A percentile compares a stretch with the other conserved stretches of the same genome.
Conservation (phyloP, 2,888 invertebrate genomes). For the Chaetogeoica ovagalla region DNA sequence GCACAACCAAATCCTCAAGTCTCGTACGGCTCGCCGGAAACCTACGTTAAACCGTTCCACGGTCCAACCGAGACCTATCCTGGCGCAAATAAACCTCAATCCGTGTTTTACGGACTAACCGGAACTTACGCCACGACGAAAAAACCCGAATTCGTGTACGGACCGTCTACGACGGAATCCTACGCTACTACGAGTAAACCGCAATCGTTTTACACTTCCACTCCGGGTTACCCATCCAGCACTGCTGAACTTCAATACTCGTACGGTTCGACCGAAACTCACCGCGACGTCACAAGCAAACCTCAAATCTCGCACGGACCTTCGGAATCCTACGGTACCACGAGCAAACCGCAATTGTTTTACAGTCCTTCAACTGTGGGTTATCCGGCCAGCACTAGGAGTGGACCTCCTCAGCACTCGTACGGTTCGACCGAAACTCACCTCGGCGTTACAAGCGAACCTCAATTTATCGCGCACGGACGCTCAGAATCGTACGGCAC, state of each 20-base stretch:
- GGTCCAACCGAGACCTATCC: not conserved
- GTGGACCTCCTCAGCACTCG: not conserved
- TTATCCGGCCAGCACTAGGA: not conserved
- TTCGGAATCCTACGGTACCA: constrained; percentile 9
- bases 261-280: constrained; percentile 12
- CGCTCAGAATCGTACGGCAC: not conserved
- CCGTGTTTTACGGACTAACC: not conserved
- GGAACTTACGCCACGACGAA: not conserved
- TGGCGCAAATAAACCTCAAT: constrained; percentile 5
- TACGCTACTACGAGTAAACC: constrained; percentile 22
- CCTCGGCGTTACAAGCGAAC: not conserved
- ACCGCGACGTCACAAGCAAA: not conserved
- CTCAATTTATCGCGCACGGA: not conserved
- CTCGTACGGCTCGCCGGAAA: not conserved
- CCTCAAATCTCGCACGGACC: not conserved
- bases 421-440: constrained; percentile 2
- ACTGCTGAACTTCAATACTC: not conserved
- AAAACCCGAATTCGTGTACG: not conserved
- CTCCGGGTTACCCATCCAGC: not conserved
- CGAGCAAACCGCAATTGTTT: constrained; percentile 27
- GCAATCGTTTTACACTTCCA: constrained; percentile 14
- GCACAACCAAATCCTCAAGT: not conserved
- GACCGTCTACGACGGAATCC: not conserved
- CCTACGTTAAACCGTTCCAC: not conserved
- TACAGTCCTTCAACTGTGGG: constrained; percentile 2